phyloP scores from a whole-genome alignment of 2,113 vertebrate species.

The Harpagus bidentatus region DNA sequence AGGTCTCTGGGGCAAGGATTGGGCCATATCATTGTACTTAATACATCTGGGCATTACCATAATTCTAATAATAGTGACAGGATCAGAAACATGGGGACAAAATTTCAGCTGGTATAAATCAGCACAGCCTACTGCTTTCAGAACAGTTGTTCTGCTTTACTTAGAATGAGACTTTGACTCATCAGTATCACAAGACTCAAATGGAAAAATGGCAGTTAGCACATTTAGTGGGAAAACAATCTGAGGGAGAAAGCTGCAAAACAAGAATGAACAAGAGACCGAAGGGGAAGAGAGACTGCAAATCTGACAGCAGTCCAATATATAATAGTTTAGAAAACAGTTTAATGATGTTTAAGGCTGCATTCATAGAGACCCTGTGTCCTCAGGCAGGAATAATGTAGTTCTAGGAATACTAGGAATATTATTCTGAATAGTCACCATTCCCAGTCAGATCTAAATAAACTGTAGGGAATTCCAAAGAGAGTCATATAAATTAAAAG shows the following conservation, averaged over 20 bases:
- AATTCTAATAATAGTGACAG: constrained; percentile 9
- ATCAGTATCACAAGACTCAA: constrained; percentile 39
- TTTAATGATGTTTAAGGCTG: background rate
- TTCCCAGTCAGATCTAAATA: background rate
- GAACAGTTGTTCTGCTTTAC: constrained; percentile 28
- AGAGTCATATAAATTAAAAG: background rate
- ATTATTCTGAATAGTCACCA: background rate
- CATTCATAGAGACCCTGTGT: background rate
- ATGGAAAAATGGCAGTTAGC: constrained; percentile 16
- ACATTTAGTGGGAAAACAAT: constrained; percentile 38
- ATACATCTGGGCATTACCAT: background rate
- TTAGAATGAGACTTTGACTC: constrained; percentile 35
- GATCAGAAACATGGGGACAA: background rate
- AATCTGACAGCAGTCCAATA: background rate
- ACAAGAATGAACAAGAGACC: background rate
- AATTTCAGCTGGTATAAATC: constrained; percentile 45
- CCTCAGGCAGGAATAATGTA: background rate
- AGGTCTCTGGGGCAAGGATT: background rate
- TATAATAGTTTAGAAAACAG: background rate
- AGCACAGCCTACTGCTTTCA: constrained; percentile 7
- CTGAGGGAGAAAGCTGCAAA: background rate
- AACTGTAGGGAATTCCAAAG: background rate
- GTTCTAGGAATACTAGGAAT: background rate
- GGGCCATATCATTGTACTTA: background rate
- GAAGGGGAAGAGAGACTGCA: background rate